Conservation (phyloP, 1,140 invertebrate species). For the Agrypnia vestita region DNA sequence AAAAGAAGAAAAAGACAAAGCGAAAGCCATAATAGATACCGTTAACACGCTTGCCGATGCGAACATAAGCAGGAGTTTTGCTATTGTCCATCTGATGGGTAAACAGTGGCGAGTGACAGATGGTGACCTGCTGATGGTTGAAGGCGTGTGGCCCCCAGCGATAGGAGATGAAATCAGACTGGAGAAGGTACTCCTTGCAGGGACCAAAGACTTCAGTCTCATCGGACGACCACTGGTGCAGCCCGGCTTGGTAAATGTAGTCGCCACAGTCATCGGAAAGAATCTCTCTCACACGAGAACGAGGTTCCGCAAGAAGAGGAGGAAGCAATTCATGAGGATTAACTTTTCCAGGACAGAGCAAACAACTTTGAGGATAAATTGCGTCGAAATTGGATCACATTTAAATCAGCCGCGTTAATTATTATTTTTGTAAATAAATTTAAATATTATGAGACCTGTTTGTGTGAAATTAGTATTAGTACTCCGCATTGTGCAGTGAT, state of each 20-base stretch:
- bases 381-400: conserved; percentile 73
- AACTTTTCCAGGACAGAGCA: conserved; percentile 81
- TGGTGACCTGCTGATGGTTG: conserved; percentile 88
- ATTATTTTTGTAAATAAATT: background rate
- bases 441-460: too few relatives aligned
- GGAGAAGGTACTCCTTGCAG: conserved; percentile 91
- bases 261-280: conserved; percentile 93
- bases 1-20: conserved; percentile 56
- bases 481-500: too few relatives aligned
- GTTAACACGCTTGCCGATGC: conserved; percentile 69
- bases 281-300: conserved; percentile 88
- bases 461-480: too few relatives aligned
- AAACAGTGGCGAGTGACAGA: conserved; percentile 92
- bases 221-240: conserved; percentile 88
- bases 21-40: conserved; percentile 67
- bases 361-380: conserved; percentile 84
- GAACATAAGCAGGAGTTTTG: conserved; percentile 85
- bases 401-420: conserved; percentile 63
- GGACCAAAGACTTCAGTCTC: conserved; percentile 88
- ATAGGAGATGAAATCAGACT: conserved; percentile 87
- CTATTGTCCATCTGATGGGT: conserved; percentile 86
- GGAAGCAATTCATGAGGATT: conserved; percentile 85
- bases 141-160: conserved; percentile 88
- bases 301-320: conserved; percentile 81
- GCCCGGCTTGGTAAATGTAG: conserved; percentile 81